Base-by-base conservation (phyloP, 2,797 vertebrate genomes). In the Novumbra hubbsi region DNA sequence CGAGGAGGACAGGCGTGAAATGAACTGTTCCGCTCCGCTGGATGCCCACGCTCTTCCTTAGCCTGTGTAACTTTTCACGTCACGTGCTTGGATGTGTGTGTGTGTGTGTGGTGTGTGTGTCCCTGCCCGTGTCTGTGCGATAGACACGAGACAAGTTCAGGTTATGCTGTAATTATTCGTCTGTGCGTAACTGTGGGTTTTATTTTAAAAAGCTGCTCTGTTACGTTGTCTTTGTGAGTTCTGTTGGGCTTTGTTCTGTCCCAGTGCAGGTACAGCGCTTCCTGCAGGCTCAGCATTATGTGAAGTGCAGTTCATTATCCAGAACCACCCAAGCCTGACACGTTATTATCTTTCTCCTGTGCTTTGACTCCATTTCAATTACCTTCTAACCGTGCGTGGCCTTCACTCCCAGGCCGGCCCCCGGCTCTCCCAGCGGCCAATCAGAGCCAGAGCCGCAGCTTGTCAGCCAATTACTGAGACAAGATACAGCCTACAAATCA, bases 321-420 rank as follows among this genome's bases (percentile, higher is more conserved):
- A 78, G 84, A 90, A 83, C 85, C 88, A 72, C 78, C 91, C 87
- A 78, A 87, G 89, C 92, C 82, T 93, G 93, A 93, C 92, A 91
- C 86, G 84, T 93, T 93, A 94, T 93, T 93, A 94, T 93, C 92
- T 92, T 92, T 92, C 88, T 91, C 83, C 81, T 84, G 87, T 90
- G 89, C 89, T 90, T 91, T 88, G 91, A 92, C 92, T 94, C 92
- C 89, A 91, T 94, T 94, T 94, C 93, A 94, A 93, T 94, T 94
- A 94, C 88, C 86, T 86, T 94, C 90, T 91, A 92, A 88, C 90
- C 88, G 90, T 89, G 90, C 90, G 84, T 87, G 85, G 89, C 85
- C 83, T 84, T 87, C 52, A 72, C 71, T 15, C 67, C 57, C 75
- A 50, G 72, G 78, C 68, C 75, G 80, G 27, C 76, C 78, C 32